Percentiles rank a stretch among this genome's conserved stretches.
These are phyloP conservation scores for Glaucopsyche alexis DNA, from an alignment of 2,888 invertebrate genomes.

Conservation along the genomic window DNA sequence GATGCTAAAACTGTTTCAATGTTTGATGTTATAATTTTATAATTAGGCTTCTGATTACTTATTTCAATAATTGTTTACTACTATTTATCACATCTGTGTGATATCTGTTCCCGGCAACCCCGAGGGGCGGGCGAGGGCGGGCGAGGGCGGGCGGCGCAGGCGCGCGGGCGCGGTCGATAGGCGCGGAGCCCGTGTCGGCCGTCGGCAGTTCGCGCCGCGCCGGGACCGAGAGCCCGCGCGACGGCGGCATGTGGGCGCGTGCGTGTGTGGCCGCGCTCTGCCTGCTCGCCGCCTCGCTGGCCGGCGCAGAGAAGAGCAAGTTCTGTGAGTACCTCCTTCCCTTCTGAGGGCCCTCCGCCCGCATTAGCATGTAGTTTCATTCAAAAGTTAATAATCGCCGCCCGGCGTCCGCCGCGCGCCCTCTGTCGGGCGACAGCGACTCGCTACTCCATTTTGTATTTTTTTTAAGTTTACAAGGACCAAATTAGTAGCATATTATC, in stretches of 20 bases:
- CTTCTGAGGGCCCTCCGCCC: not conserved
- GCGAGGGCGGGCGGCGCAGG: slow-evolving; percentile 40
- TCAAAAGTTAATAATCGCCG: slow-evolving; percentile 16
- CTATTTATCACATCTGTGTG: no score
- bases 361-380: not conserved
- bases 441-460: slow-evolving; percentile 44
- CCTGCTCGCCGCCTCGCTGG: slow-evolving; percentile 55
- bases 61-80: not conserved
- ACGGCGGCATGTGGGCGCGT: slow-evolving; percentile 70
- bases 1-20: not conserved
- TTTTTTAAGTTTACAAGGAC: slow-evolving; percentile 18
- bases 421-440: slow-evolving; percentile 42
- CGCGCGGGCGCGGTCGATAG: slow-evolving; percentile 46
- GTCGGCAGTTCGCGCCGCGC: slow-evolving; percentile 57
- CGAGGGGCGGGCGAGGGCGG: slow-evolving; percentile 27
- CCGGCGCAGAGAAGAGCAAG: slow-evolving; percentile 75
- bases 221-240: slow-evolving; percentile 52
- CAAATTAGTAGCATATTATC: not conserved
- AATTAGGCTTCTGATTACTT: not conserved
- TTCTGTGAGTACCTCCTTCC: slow-evolving; percentile 66
- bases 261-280: slow-evolving; percentile 53
- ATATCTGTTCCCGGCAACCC: slow-evolving; percentile 38
- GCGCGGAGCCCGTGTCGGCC: slow-evolving; percentile 45
- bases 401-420: slow-evolving; percentile 41
- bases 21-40: not conserved